Percentiles rank a stretch among this genome's conserved stretches.
phyloP scores from a whole-genome alignment of 2,113 vertebrate species.

The Ivindomyrus marchei region DNA sequence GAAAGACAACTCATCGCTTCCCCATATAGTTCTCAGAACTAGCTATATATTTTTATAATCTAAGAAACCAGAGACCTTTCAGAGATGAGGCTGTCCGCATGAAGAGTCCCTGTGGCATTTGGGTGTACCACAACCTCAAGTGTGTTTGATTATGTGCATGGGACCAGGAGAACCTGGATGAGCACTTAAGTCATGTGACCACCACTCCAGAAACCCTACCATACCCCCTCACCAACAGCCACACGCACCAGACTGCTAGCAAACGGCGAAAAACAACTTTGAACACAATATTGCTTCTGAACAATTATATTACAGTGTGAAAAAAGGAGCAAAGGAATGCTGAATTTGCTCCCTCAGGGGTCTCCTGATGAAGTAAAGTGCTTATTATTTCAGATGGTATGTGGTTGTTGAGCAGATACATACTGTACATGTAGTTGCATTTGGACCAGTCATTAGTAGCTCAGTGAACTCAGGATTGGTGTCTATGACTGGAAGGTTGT shows the following conservation, averaged over 20 bases:
- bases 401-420: neutral
- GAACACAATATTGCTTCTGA: neutral
- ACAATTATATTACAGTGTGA: neutral
- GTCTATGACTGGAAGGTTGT: neutral
- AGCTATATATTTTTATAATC: neutral
- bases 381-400: neutral
- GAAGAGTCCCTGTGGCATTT: neutral
- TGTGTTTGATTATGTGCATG: neutral
- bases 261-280: neutral
- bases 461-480: neutral
- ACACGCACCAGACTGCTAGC: neutral
- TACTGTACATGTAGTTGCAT: neutral
- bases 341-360: neutral
- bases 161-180: neutral
- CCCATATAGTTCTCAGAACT: neutral
- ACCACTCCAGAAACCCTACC: neutral
- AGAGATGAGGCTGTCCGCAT: neutral
- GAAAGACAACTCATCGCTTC: neutral
- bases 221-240: neutral
- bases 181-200: neutral
- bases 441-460: neutral
- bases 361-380: neutral
- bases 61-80: neutral
- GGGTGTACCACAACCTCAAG: neutral
- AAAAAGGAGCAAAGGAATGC: neutral